Conservation (phyloP, 2,888 invertebrate genomes). For the Meiosimyza decipiens region DNA sequence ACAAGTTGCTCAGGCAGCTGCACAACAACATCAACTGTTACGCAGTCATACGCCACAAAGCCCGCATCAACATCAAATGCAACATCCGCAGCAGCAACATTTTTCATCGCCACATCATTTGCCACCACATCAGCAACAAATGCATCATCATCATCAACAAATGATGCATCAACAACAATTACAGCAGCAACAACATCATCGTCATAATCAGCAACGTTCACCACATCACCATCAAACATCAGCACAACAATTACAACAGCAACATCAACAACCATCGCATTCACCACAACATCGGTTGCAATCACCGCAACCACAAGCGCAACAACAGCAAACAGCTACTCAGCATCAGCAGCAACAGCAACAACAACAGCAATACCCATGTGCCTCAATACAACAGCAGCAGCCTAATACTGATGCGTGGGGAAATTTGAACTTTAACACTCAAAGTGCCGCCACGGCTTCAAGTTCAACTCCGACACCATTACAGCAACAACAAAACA, state of each 20-base stretch:
- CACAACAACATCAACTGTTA: conserved; percentile 52
- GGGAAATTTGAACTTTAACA: conserved; percentile 50
- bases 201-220: conserved; percentile 58
- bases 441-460: conserved; percentile 4
- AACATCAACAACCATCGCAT: conserved; percentile 57
- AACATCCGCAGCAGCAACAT: conserved; percentile 55
- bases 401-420: conserved; percentile 51
- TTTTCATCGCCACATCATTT: conserved; percentile 54
- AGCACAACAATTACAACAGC: conserved; percentile 57
- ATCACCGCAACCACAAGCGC: conserved; percentile 53
- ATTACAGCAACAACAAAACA: conserved; percentile 45
- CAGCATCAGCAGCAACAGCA: conserved; percentile 44
- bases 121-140: conserved; percentile 51
- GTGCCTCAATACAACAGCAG: conserved; percentile 47
- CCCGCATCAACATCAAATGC: conserved; percentile 56
- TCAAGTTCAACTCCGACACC: conserved; percentile 31
- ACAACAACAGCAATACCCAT: conserved; percentile 51
- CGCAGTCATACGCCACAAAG: conserved; percentile 56
- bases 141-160: conserved; percentile 56
- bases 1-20: conserved; percentile 44
- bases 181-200: conserved; percentile 56
- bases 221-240: conserved; percentile 60
- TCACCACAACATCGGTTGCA: conserved; percentile 57
- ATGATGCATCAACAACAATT: conserved; percentile 55
- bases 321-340: conserved; percentile 45